Base-by-base conservation (phyloP, 2,113 vertebrate genomes). In the Atherinomorus stipes region DNA sequence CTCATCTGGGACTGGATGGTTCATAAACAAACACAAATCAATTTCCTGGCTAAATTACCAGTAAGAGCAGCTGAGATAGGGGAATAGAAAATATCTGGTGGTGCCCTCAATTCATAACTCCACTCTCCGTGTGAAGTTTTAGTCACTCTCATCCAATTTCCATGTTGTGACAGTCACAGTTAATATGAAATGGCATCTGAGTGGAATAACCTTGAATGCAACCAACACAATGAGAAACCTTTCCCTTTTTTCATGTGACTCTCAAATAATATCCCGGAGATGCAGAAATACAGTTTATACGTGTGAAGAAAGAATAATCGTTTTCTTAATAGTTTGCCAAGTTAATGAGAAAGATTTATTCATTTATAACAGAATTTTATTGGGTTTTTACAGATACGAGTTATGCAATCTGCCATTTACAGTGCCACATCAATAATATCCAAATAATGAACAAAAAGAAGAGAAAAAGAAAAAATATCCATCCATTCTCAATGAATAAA, bases 1-100 rank as follows among this genome's bases (percentile, higher is more conserved):
- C 80, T 81, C 83, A 81, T 67, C 74, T 76, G 83, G 79, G 84
- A 85, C 73, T 74, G 73, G 78, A 84, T 50, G 81, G 58, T 86
- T 89, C 85, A 84, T 85, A 85, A 89, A 89, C 80, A 91, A 86
- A 89, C 79, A 86, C 76, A 74, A 85, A 87, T 89, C 81, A 74
- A 87, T 92, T 86, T 90, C 77, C 80, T 28, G 70, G 82, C 81
- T 83, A 71, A 74, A 88, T 90, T 85, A 78, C 77, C 50, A 47
- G 58, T 44, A 60, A 42, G 56, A 77, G 54, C 59, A 34, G 15
- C 59, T 63, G 65, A 80, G 65, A 85, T 44, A 47, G 60, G 69
- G 47, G 50, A 21, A 62, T 47, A 45, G 21, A 54, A 64, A 58
- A 66, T 52, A 49, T 59, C 37, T 0, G 12, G 53, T 37, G 38